Evolutionary conservation across 2,797 vertebrate genomes (phyloP).

Genomic region (Novumbra hubbsi): DNA sequence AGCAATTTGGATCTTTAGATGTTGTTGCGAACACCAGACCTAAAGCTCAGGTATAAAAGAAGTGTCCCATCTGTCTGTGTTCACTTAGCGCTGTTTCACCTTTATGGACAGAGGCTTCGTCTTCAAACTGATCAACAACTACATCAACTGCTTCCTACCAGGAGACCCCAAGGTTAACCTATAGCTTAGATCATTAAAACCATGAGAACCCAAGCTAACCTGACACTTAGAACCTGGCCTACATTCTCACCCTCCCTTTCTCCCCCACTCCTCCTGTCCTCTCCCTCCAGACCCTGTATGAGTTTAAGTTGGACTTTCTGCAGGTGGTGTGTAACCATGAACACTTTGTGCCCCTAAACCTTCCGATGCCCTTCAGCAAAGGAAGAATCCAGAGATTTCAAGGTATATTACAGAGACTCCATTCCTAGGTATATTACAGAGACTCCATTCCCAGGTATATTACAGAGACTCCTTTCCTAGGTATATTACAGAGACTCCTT

Average conservation of each 20-base stretch:
- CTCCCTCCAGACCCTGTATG: constrained; percentile 84
- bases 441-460: too few relatives aligned
- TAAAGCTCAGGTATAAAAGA: neutral
- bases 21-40: too few relatives aligned
- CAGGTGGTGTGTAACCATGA: constrained; percentile 95
- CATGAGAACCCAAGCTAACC: too few relatives aligned
- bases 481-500: too few relatives aligned
- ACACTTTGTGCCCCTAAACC: constrained; percentile 93
- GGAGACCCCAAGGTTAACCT: constrained; percentile 93
- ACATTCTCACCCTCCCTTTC: neutral
- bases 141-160: constrained; percentile 92
- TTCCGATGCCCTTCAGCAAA: constrained; percentile 97
- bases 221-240: too few relatives aligned
- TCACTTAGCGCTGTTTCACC: constrained; percentile 89
- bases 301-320: constrained; percentile 98
- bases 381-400: constrained; percentile 93
- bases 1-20: too few relatives aligned
- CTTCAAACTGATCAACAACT: constrained; percentile 98
- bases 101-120: constrained; percentile 97
- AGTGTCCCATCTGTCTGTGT: constrained; percentile 1
- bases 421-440: neutral
- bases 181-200: too few relatives aligned
- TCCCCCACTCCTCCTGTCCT: neutral
- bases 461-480: too few relatives aligned
- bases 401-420: constrained; percentile 74